Evolutionary conservation across 2,113 vertebrate genomes (phyloP).

Genomic region (Burhinus oedicnemus): DNA sequence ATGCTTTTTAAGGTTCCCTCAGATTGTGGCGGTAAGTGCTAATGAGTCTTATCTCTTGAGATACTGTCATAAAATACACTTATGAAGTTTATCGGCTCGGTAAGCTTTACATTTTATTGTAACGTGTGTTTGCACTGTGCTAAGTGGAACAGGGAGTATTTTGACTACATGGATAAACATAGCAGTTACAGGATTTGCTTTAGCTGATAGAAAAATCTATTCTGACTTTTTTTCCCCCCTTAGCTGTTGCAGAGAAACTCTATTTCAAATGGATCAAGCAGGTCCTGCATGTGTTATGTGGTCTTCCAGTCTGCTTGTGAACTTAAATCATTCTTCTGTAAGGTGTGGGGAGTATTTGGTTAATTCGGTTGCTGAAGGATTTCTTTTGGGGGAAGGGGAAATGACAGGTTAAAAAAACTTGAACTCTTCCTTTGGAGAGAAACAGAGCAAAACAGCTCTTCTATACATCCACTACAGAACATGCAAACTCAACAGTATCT

Average conservation of each 20-base stretch:
- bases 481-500: background rate
- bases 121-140: conserved; percentile 40
- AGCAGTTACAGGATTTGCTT: conserved; percentile 43
- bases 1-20: background rate
- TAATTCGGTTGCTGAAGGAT: background rate
- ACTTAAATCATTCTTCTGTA: background rate
- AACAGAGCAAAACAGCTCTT: background rate
- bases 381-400: background rate
- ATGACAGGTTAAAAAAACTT: background rate
- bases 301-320: background rate
- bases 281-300: background rate
- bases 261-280: background rate
- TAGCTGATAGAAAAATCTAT: conserved; percentile 29
- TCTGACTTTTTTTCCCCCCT: background rate
- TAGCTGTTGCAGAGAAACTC: background rate
- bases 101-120: conserved; percentile 43
- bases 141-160: conserved; percentile 61
- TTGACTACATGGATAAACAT: conserved; percentile 44
- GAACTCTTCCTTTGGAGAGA: background rate
- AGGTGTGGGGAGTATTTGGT: background rate
- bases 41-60: conserved; percentile 55
- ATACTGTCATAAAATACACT: conserved; percentile 60
- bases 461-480: background rate
- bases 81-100: conserved; percentile 37
- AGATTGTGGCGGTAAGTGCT: background rate